A percentile compares a stretch with the other conserved stretches of the same genome.
phyloP scores from a whole-genome alignment of 2,113 vertebrate genomes.

The Nothoprocta pentlandii region DNA sequence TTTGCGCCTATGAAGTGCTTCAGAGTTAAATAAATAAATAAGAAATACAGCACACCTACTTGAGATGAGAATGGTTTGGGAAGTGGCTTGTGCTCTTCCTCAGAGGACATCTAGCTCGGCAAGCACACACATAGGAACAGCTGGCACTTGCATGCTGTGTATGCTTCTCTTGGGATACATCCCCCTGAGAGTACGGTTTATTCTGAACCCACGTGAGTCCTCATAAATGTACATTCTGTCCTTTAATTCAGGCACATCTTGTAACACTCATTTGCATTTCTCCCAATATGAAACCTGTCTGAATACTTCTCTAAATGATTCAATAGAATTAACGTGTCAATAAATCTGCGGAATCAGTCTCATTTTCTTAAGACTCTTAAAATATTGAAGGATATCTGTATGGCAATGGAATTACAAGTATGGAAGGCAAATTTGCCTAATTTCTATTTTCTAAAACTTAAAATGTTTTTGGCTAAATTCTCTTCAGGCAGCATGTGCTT shows the following conservation, averaged over 20 bases:
- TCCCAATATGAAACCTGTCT: background rate
- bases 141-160: background rate
- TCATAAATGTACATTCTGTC: background rate
- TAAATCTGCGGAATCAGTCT: background rate
- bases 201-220: background rate
- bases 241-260: background rate
- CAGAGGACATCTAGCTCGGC: background rate
- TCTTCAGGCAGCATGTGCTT: background rate
- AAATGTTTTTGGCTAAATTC: background rate
- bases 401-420: background rate
- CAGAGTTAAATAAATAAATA: background rate
- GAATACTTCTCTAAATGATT: background rate
- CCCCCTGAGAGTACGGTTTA: rapidly evolving
- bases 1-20: background rate
- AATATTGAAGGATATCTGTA: background rate
- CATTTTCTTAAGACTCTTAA: background rate
- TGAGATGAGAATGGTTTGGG: background rate
- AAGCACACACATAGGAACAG: background rate
- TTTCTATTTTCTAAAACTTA: background rate
- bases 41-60: background rate
- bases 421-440: background rate
- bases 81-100: background rate
- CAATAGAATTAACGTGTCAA: background rate
- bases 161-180: background rate
- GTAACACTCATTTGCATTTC: background rate